These are phyloP conservation scores for Mus pahari DNA, from an alignment of 2,113 vertebrate genomes.

Conservation along the genomic window DNA sequence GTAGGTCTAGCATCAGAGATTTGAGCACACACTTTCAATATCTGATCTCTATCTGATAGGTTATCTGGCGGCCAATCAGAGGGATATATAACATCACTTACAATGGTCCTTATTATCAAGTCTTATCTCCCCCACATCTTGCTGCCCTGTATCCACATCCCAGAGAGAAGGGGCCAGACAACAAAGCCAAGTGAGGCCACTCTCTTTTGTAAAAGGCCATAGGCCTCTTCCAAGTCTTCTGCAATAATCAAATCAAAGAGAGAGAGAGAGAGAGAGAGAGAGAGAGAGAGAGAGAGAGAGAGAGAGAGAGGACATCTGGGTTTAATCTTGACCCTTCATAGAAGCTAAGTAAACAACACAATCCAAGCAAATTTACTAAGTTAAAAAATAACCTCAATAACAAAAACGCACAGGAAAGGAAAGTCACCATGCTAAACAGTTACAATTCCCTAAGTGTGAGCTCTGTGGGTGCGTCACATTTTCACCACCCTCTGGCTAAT, in stretches of 20 bases:
- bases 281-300: too few species aligned
- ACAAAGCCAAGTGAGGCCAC: constrained; percentile 55
- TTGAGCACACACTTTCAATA: background rate
- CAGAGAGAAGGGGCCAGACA: constrained; percentile 6
- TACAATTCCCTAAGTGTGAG: background rate
- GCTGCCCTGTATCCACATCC: background rate
- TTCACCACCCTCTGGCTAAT: background rate
- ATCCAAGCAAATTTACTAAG: background rate
- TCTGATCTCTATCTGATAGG: background rate
- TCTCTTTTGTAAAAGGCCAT: constrained; percentile 55
- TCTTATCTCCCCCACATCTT: background rate
- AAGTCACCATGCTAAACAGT: background rate
- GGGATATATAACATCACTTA: background rate
- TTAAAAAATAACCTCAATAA: background rate
- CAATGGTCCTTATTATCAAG: background rate
- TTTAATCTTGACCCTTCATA: constrained; percentile 34
- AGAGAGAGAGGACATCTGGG: constrained; percentile 35
- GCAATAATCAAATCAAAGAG: constrained; percentile 15
- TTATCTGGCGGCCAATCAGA: background rate
- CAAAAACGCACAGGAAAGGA: background rate
- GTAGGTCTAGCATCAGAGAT: background rate
- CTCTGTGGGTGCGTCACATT: background rate
- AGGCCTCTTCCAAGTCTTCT: constrained; percentile 27
- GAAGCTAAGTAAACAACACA: background rate
- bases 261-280: too few species aligned